A percentile compares a stretch with the other conserved stretches of the same genome.
Evolutionary conservation across 2,888 invertebrate species (phyloP).

Genomic region (Troides oblongomaculatus): DNA sequence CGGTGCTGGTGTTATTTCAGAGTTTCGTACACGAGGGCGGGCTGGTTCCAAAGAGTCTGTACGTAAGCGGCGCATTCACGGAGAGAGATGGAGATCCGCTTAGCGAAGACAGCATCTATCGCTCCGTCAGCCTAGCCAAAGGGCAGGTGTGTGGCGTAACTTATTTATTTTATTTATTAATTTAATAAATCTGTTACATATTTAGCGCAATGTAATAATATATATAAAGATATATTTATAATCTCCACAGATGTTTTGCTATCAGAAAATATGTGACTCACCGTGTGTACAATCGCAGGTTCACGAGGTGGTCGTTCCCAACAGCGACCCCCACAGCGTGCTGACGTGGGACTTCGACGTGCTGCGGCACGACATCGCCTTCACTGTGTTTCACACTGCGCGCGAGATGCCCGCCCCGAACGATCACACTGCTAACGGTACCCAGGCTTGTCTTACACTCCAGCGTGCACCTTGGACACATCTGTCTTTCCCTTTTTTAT

Average conservation of each 20-base stretch:
- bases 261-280: too few relatives aligned
- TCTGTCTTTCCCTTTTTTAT: too few relatives aligned
- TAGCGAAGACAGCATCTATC: slow-evolving; percentile 85
- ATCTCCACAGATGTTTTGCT: too few relatives aligned
- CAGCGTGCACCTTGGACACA: too few relatives aligned
- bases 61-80: slow-evolving; percentile 83
- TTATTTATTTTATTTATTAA: neutral
- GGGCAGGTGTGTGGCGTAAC: slow-evolving; percentile 65
- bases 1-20: slow-evolving; percentile 60
- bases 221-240: too few relatives aligned
- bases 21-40: slow-evolving; percentile 92
- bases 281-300: slow-evolving; percentile 63
- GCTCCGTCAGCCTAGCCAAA: slow-evolving; percentile 83
- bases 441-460: too few relatives aligned
- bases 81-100: slow-evolving; percentile 73
- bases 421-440: slow-evolving; percentile 37
- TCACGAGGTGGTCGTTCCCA: slow-evolving; percentile 88
- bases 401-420: slow-evolving; percentile 46
- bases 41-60: slow-evolving; percentile 91
- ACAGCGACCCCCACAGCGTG: slow-evolving; percentile 92
- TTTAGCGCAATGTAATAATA: too few relatives aligned
- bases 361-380: slow-evolving; percentile 91
- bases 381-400: slow-evolving; percentile 83
- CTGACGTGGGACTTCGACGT: slow-evolving; percentile 99
- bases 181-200: too few relatives aligned